phyloP scores from a whole-genome alignment of 92 coral and sea anemone genomes.

The Muricea muricata region DNA sequence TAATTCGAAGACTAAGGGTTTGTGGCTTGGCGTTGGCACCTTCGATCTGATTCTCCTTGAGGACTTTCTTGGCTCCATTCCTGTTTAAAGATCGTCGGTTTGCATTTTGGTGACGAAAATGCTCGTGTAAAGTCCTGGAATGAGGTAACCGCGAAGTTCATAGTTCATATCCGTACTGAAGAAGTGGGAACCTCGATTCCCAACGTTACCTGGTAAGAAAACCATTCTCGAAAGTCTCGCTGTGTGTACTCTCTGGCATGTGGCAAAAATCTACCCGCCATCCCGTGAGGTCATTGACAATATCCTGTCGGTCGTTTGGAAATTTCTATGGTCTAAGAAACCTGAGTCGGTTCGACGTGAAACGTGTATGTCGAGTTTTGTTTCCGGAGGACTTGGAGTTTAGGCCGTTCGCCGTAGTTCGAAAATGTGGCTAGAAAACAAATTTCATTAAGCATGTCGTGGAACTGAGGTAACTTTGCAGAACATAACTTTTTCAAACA shows the following conservation, averaged over 20 bases:
- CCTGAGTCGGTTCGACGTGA: slow-evolving; percentile 6
- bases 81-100: slow-evolving; percentile 28
- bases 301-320: background rate
- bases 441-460: no score
- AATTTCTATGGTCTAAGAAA: slow-evolving; percentile 21
- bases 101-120: slow-evolving; percentile 7
- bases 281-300: background rate
- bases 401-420: no score
- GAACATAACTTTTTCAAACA: no score
- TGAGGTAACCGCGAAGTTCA: background rate
- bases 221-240: slow-evolving; percentile 31
- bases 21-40: slow-evolving; percentile 50
- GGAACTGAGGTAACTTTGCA: no score
- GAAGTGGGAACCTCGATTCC: slow-evolving; percentile 41
- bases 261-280: slow-evolving; percentile 18
- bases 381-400: no score
- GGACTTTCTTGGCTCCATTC: slow-evolving; percentile 20
- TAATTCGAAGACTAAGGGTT: slow-evolving; percentile 27
- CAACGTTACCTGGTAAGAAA: slow-evolving; percentile 51
- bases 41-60: background rate
- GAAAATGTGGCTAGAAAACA: no score
- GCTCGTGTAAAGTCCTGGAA: slow-evolving; percentile 4
- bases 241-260: slow-evolving; percentile 41
- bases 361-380: no score
- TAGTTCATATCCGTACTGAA: background rate